These are phyloP conservation scores for Alloscopus bannaensis DNA, from an alignment of 2,888 invertebrate genomes.

Conservation along the genomic window DNA sequence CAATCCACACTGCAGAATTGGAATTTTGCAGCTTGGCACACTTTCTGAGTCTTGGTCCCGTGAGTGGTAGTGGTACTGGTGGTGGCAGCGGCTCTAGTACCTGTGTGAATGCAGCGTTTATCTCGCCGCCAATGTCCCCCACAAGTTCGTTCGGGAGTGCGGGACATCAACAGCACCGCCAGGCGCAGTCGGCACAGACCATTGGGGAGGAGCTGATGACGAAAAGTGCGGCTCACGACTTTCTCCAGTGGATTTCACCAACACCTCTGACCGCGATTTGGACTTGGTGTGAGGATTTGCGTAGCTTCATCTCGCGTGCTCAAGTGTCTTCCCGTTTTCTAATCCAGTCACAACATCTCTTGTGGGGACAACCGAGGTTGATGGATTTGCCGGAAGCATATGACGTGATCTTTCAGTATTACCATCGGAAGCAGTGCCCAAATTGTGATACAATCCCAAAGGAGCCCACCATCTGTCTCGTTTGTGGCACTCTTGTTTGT, in stretches of 20 bases:
- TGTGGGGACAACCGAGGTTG: conserved; percentile 89
- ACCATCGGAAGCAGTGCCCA: conserved; percentile 91
- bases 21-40: conserved; percentile 88
- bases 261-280: conserved; percentile 75
- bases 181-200: not conserved
- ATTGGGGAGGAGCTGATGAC: conserved; percentile 8
- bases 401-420: conserved; percentile 93
- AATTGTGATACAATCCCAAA: conserved; percentile 93
- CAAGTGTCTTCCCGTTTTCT: conserved; percentile 82
- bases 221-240: conserved; percentile 65
- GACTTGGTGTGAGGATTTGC: conserved; percentile 84
- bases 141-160: conserved; percentile 3
- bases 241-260: conserved; percentile 72
- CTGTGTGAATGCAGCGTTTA: conserved; percentile 1
- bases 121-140: conserved; percentile 47
- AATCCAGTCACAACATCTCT: conserved; percentile 82
- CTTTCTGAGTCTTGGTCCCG: conserved; percentile 82
- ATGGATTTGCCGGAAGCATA: conserved; percentile 92
- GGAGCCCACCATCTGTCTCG: conserved; percentile 92
- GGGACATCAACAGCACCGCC: not conserved
- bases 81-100: not conserved
- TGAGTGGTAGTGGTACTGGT: not conserved
- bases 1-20: conserved; percentile 74
- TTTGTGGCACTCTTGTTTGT: conserved; percentile 95
- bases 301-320: conserved; percentile 78